phyloP scores from a whole-genome alignment of 1,140 invertebrate species.

The Drosophila varians region DNA sequence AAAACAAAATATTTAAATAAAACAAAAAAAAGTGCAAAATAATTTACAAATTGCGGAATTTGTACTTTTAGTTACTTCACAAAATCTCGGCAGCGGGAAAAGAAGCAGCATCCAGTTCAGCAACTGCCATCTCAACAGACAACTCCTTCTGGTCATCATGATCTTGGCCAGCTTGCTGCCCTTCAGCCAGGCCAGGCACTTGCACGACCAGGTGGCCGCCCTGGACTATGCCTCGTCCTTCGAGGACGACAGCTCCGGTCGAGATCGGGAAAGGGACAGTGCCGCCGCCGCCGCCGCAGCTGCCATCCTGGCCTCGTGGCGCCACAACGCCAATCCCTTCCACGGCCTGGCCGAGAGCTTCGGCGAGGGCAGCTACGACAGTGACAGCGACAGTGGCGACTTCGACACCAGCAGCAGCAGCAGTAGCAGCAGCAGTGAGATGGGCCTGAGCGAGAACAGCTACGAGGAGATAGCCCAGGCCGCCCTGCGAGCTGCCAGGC shows the following conservation, averaged over 20 bases:
- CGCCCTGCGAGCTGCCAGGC: conserved; percentile 34
- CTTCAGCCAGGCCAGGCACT: conserved; percentile 43
- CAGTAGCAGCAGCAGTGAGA: conserved; percentile 11
- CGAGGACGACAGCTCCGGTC: conserved; percentile 32
- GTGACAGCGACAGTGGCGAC: background rate
- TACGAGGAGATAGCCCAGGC: conserved; percentile 56
- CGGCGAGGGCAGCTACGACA: conserved; percentile 44
- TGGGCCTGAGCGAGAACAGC: conserved; percentile 48
- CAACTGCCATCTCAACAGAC: conserved; percentile 17
- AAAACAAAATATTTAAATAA: too few relatives aligned
- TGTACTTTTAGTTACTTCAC: background rate
- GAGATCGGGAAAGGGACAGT: background rate
- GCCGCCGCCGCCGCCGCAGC: background rate
- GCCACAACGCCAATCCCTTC: conserved; percentile 56
- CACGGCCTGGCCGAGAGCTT: conserved; percentile 52
- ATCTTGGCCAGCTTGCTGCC: conserved; percentile 33
- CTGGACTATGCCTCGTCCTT: conserved; percentile 35
- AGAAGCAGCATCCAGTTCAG: background rate
- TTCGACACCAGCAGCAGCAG: background rate
- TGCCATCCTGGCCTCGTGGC: conserved; percentile 21
- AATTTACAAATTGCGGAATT: too few relatives aligned
- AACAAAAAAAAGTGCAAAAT: too few relatives aligned
- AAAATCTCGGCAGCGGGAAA: background rate
- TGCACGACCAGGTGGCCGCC: conserved; percentile 44
- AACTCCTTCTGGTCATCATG: conserved; percentile 33